A percentile compares a stretch with the other conserved stretches of the same genome.
These are phyloP conservation scores for Catagonus wagneri DNA, from an alignment of 2,113 vertebrate species.

Conservation along the genomic window DNA sequence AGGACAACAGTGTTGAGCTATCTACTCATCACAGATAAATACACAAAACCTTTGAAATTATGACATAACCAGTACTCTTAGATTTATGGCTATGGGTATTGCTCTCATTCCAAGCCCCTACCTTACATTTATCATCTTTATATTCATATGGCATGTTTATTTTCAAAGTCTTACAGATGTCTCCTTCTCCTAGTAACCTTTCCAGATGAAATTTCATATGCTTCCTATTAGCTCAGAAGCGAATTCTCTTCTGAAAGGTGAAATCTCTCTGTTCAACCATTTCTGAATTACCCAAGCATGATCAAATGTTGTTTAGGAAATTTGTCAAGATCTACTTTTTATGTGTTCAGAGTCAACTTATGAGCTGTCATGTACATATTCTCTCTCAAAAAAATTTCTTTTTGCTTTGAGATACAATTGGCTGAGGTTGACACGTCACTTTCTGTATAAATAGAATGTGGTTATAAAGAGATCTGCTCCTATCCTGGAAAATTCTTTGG, in stretches of 20 bases:
- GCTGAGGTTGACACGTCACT: conserved; percentile 19
- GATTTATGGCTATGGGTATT: conserved; percentile 10
- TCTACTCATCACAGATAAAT: neutral
- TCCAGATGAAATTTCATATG: conserved; percentile 52
- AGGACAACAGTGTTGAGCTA: neutral
- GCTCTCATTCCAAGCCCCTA: conserved; percentile 33
- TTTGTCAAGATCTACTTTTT: conserved; percentile 61
- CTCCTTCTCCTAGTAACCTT: conserved; percentile 8
- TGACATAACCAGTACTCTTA: conserved; percentile 5
- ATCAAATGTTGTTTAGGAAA: conserved; percentile 48
- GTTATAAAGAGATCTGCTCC: conserved; percentile 30
- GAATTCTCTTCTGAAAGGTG: conserved; percentile 60
- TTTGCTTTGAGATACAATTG: conserved; percentile 39
- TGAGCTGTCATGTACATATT: conserved; percentile 1
- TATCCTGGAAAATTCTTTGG: conserved; percentile 35
- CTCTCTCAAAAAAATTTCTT: neutral
- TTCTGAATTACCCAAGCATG: conserved; percentile 60
- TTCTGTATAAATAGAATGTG: conserved; percentile 16
- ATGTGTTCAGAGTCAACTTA: conserved; percentile 51
- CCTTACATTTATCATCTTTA: conserved; percentile 61
- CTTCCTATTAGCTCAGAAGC: conserved; percentile 54
- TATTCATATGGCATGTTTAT: conserved; percentile 45
- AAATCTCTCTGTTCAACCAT: conserved; percentile 50
- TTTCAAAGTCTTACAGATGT: conserved; percentile 62
- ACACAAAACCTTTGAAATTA: conserved; percentile 47